Percentiles rank a stretch among this genome's conserved stretches.
Evolutionary conservation across 2,888 invertebrate genomes (phyloP).

Genomic region (Mythimna albipuncta): DNA sequence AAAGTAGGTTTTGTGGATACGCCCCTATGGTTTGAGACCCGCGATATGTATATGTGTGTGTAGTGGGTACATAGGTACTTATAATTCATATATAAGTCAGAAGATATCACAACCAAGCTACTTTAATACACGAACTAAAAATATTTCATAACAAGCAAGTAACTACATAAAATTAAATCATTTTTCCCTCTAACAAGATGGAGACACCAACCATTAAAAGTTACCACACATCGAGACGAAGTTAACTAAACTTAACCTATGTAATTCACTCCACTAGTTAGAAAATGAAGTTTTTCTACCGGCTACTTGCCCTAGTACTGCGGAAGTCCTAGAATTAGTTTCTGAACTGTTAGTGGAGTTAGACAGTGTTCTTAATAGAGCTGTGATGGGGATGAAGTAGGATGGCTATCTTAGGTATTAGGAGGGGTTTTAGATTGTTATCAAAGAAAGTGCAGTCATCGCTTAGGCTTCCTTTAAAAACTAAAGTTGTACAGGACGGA

Average conservation of each 20-base stretch:
- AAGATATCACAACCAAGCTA: too few species aligned
- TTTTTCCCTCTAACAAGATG: too few species aligned
- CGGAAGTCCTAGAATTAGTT: slow-evolving; percentile 59
- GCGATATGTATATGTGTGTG: too few species aligned
- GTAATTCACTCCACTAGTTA: slow-evolving; percentile 53
- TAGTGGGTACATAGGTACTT: too few species aligned
- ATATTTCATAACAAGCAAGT: too few species aligned
- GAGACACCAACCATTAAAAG: slow-evolving; percentile 40
- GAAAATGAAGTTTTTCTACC: slow-evolving; percentile 52
- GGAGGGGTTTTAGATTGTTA: neutral
- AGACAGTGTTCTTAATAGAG: slow-evolving; percentile 59
- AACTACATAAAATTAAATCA: too few species aligned
- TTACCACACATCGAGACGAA: slow-evolving; percentile 19
- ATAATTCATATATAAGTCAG: too few species aligned
- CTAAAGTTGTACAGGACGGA: too few species aligned
- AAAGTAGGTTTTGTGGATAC: too few species aligned
- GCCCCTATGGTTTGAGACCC: too few species aligned
- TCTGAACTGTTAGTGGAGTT: slow-evolving; percentile 54
- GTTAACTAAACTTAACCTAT: slow-evolving; percentile 24
- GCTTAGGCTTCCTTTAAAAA: too few species aligned
- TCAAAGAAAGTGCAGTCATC: neutral
- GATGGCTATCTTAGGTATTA: slow-evolving; percentile 18
- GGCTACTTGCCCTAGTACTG: slow-evolving; percentile 14
- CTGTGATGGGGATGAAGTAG: slow-evolving; percentile 39
- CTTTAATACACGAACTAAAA: too few species aligned